These are phyloP conservation scores for Actinemys pallida DNA, from an alignment of 2,113 vertebrate species.

Conservation along the genomic window DNA sequence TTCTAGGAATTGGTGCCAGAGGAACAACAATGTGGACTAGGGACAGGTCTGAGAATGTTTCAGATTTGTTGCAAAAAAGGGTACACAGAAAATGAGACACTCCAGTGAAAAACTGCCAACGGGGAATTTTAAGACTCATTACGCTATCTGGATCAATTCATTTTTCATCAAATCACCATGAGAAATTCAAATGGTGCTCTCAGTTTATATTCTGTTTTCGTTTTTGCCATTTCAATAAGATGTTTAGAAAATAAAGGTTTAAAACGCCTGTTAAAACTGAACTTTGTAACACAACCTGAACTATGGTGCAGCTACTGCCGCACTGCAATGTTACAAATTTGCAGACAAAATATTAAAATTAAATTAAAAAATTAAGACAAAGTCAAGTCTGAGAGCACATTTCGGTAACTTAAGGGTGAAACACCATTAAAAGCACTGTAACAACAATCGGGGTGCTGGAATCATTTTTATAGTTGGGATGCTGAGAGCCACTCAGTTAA, in stretches of 20 bases:
- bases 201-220: slow-evolving; percentile 1
- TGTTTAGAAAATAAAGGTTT: slow-evolving; percentile 53
- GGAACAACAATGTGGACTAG: slow-evolving; percentile 16
- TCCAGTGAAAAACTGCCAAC: slow-evolving; percentile 28
- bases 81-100: slow-evolving; percentile 13
- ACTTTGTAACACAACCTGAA: background rate
- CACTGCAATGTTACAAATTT: background rate
- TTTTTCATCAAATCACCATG: slow-evolving; percentile 24
- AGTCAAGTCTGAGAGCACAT: slow-evolving; percentile 18
- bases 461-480: no score
- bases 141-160: slow-evolving; percentile 36
- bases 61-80: slow-evolving; percentile 21
- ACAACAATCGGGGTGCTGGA: background rate
- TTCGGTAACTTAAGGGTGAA: background rate
- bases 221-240: background rate
- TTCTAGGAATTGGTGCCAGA: slow-evolving; percentile 8
- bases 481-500: no score
- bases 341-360: background rate
- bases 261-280: slow-evolving; percentile 17
- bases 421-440: slow-evolving; percentile 1
- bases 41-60: slow-evolving; percentile 17
- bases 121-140: slow-evolving; percentile 36
- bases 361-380: background rate
- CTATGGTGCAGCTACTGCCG: background rate
- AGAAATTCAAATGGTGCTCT: slow-evolving; percentile 49